Conservation (phyloP, 1,140 invertebrate species). For the Oncopeltus fasciatus region DNA sequence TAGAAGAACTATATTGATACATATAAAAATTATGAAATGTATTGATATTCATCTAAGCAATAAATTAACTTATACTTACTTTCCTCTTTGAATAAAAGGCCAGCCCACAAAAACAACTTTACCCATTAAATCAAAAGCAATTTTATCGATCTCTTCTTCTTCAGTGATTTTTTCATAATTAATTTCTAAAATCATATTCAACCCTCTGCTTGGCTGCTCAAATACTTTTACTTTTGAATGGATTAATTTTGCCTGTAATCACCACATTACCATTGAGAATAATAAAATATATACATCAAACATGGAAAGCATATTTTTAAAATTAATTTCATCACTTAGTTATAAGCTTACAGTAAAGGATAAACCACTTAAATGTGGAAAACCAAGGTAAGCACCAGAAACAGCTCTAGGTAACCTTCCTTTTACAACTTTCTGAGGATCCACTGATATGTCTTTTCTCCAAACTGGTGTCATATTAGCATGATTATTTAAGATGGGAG, state of each 20-base stretch:
- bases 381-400: conserved; percentile 70
- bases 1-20: too few species aligned
- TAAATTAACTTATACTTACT: conserved; percentile 18
- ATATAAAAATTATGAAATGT: too few species aligned
- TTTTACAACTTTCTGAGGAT: conserved; percentile 45
- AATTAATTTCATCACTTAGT: conserved; percentile 4
- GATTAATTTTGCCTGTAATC: conserved; percentile 41
- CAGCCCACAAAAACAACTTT: conserved; percentile 66
- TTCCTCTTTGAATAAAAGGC: conserved; percentile 70
- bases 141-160: conserved; percentile 26
- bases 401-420: conserved; percentile 58
- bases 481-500: conserved; percentile 37
- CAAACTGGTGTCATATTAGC: conserved; percentile 29
- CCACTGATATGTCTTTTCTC: conserved; percentile 43
- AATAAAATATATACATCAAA: too few species aligned
- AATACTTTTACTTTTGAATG: conserved; percentile 74
- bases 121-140: conserved; percentile 50
- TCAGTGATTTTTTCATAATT: conserved; percentile 27
- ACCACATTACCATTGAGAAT: neutral
- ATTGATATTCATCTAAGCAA: too few species aligned
- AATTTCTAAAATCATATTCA: conserved; percentile 67
- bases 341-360: conserved; percentile 45
- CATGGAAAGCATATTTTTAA: neutral
- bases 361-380: conserved; percentile 76
- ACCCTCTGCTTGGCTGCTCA: conserved; percentile 57